These are phyloP conservation scores for Hetaerina americana DNA, from an alignment of 1,140 invertebrate genomes.

Conservation along the genomic window DNA sequence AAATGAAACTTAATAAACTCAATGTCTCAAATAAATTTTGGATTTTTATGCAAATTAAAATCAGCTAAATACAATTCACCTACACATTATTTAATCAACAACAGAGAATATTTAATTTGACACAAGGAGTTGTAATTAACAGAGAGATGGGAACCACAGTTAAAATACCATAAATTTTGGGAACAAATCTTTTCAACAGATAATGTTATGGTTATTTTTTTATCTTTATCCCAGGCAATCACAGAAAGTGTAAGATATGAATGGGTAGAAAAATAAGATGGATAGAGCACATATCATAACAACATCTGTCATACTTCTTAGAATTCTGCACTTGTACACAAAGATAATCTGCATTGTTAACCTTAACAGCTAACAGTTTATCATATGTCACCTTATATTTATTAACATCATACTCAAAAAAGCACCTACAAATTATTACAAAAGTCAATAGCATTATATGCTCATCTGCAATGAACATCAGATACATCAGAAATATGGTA, in stretches of 20 bases:
- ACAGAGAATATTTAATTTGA: no score
- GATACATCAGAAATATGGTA: background rate
- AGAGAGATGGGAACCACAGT: background rate
- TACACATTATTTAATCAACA: no score
- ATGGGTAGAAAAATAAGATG: background rate
- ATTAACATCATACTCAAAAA: background rate
- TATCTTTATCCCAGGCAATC: background rate
- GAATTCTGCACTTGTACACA: background rate
- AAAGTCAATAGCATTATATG: background rate
- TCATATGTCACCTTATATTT: background rate
- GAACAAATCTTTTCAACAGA: background rate
- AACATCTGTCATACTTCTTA: background rate
- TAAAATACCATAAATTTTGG: background rate
- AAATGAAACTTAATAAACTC: no score
- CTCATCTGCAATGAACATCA: background rate
- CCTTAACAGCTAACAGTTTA: background rate
- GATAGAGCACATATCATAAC: background rate
- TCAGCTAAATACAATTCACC: no score
- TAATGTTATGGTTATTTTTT: background rate
- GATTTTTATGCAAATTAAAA: no score
- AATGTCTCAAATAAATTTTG: no score
- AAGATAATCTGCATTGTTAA: background rate
- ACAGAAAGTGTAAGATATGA: background rate
- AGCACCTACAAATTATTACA: background rate
- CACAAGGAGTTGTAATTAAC: no score